Conservation (phyloP, 2,888 invertebrate species). For the Limnephilus rhombicus region DNA sequence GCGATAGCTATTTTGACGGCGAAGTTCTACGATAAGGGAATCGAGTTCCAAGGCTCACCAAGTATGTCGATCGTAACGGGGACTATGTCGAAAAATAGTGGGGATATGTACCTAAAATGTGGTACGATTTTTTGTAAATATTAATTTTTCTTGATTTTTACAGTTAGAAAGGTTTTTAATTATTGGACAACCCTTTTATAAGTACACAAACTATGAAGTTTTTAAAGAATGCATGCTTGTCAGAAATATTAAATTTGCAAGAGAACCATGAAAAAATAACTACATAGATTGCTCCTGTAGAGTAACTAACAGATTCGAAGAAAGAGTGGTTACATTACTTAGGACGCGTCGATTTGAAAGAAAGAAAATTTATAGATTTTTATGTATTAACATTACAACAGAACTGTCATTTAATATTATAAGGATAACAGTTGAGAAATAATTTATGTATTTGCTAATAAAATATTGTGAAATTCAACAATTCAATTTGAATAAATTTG, state of each 20-base stretch:
- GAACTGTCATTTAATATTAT: slow-evolving; percentile 16
- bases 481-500: not conserved
- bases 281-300: not conserved
- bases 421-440: slow-evolving; percentile 4
- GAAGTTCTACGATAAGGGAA: too few relatives aligned
- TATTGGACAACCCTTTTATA: too few relatives aligned
- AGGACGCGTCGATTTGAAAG: not conserved
- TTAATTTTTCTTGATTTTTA: too few relatives aligned
- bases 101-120: too few relatives aligned
- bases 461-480: slow-evolving; percentile 11
- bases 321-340: not conserved
- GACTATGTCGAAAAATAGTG: too few relatives aligned
- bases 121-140: too few relatives aligned
- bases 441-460: slow-evolving; percentile 9
- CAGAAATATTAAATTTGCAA: too few relatives aligned
- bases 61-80: too few relatives aligned
- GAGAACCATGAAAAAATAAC: not conserved
- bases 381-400: slow-evolving; percentile 17
- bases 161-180: too few relatives aligned
- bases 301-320: not conserved
- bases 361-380: not conserved
- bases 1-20: too few relatives aligned
- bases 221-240: too few relatives aligned
- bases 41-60: too few relatives aligned
- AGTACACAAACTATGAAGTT: not conserved